Conservation (phyloP, 2,888 invertebrate species). For the Panopea generosa region DNA sequence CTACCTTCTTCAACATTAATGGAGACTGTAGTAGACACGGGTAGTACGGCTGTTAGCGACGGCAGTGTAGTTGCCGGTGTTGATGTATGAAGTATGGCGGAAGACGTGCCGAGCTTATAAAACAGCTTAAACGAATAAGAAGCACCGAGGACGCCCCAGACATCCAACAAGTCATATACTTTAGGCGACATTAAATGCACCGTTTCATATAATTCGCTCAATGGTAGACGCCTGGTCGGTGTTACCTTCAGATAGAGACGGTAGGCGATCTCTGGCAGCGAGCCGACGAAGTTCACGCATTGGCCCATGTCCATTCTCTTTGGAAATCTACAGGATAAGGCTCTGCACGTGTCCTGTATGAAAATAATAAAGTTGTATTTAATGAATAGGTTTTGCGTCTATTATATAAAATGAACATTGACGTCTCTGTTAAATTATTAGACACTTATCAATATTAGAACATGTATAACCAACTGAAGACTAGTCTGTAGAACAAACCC, state of each 20-base stretch:
- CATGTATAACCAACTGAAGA: too few relatives aligned
- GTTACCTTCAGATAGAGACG: conserved; percentile 24
- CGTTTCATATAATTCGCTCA: neutral
- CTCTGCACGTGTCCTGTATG: conserved; percentile 39
- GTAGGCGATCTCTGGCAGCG: conserved; percentile 23
- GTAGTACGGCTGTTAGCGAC: too few relatives aligned
- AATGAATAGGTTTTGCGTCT: too few relatives aligned
- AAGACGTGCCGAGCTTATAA: neutral
- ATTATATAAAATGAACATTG: too few relatives aligned
- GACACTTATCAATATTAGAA: too few relatives aligned
- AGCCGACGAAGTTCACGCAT: conserved; percentile 23
- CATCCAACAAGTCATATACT: neutral
- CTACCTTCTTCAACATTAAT: too few relatives aligned
- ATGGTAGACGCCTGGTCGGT: neutral
- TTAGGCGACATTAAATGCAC: neutral
- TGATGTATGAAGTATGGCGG: too few relatives aligned
- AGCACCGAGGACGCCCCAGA: neutral
- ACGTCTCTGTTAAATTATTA: too few relatives aligned
- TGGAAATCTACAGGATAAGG: conserved; percentile 26
- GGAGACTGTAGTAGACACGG: too few relatives aligned
- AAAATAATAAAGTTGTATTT: neutral
- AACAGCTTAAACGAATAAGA: conserved; percentile 1
- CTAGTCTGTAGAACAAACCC: too few relatives aligned
- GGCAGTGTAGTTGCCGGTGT: too few relatives aligned
- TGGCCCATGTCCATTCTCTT: conserved; percentile 10